Percentiles rank a stretch among this genome's conserved stretches.
These are phyloP conservation scores for Macquaria ambigua DNA, from an alignment of 2,113 vertebrate species.

Conservation along the genomic window DNA sequence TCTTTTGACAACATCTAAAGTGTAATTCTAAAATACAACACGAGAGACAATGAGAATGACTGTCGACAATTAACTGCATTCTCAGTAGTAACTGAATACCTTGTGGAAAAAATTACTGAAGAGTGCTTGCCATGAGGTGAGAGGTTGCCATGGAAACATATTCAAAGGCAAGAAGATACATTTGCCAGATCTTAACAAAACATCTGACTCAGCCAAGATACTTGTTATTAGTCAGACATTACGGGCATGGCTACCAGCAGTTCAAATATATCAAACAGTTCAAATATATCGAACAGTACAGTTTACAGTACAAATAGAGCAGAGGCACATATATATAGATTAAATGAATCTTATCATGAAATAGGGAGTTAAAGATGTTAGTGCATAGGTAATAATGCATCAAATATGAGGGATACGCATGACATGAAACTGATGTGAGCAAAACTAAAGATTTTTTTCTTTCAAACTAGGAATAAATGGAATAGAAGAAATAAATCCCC, in stretches of 20 bases:
- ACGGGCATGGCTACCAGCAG: not conserved
- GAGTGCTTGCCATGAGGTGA: conserved; percentile 56
- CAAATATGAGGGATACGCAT: not conserved
- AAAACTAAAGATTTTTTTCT: not conserved
- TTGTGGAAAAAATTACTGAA: conserved; percentile 38
- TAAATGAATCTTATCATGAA: not conserved
- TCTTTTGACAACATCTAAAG: not conserved
- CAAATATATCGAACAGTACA: not conserved
- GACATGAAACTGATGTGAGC: not conserved
- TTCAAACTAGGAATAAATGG: conserved; percentile 6
- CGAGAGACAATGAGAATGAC: not conserved
- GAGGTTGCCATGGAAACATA: conserved; percentile 71
- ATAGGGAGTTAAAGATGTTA: not conserved
- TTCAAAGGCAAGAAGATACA: conserved; percentile 37
- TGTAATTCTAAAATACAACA: not conserved
- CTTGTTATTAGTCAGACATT: conserved; percentile 46
- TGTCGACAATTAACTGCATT: conserved; percentile 17
- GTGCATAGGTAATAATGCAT: not conserved
- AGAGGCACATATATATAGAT: not conserved
- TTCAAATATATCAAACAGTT: not conserved
- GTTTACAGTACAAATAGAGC: not conserved
- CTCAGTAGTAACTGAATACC: conserved; percentile 36
- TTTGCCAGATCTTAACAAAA: conserved; percentile 54
- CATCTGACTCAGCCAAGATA: conserved; percentile 58
- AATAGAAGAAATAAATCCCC: conserved; percentile 18